Conservation (phyloP, 2,113 vertebrate species). For the Poecile atricapillus region DNA sequence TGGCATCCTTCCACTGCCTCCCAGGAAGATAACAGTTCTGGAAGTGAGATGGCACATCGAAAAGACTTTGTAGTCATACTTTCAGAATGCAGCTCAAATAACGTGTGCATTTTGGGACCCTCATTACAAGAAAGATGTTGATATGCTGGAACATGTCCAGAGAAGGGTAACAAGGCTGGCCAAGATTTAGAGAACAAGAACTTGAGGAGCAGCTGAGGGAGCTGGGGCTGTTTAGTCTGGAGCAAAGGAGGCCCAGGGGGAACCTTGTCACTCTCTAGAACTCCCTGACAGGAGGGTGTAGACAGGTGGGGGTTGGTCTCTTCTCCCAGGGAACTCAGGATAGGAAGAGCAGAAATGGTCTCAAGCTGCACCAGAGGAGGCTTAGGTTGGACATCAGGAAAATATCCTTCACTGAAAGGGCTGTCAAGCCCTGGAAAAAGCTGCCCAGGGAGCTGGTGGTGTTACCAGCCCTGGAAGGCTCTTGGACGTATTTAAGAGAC, state of each 20-base stretch:
- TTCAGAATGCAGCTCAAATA: neutral
- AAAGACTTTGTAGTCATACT: neutral
- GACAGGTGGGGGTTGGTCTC: accelerated
- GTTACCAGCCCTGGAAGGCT: neutral
- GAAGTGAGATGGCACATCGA: neutral
- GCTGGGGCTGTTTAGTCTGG: neutral
- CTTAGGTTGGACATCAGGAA: neutral
- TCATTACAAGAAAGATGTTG: neutral
- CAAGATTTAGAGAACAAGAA: neutral
- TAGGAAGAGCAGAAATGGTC: neutral
- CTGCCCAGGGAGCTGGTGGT: neutral
- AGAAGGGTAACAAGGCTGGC: neutral
- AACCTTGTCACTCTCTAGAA: neutral
- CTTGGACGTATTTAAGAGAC: neutral
- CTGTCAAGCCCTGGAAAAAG: neutral
- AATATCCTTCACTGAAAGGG: neutral
- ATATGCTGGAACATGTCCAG: neutral
- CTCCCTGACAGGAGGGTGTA: neutral
- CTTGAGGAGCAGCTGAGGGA: neutral
- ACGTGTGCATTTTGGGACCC: neutral
- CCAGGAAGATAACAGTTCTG: neutral
- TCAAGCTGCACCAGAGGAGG: neutral
- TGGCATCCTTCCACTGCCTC: neutral
- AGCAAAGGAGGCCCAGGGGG: neutral
- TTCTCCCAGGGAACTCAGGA: neutral